phyloP scores from a whole-genome alignment of 2,888 invertebrate species.

The Drosophila paracracens region DNA sequence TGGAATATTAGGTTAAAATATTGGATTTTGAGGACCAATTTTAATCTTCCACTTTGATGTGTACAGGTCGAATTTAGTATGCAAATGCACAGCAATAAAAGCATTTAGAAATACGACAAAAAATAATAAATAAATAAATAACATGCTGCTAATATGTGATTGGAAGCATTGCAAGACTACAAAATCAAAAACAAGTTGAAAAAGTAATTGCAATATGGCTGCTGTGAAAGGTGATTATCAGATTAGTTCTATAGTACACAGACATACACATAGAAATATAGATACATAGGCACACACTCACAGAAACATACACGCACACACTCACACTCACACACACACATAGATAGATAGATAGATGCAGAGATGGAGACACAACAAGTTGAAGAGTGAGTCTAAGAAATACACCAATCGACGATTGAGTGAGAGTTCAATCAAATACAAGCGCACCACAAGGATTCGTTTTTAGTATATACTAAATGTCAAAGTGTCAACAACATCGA shows the following conservation, averaged over 20 bases:
- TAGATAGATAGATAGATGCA: constrained; percentile 17
- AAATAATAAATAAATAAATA: background rate
- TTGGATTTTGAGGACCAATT: too few relatives aligned
- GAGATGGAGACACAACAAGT: constrained; percentile 50
- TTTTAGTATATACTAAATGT: constrained; percentile 67
- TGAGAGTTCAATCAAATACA: constrained; percentile 78
- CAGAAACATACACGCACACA: constrained; percentile 11
- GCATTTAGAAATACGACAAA: background rate
- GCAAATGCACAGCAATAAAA: background rate
- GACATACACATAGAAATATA: constrained; percentile 2
- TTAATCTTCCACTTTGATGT: background rate
- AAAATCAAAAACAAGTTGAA: background rate
- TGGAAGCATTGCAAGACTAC: background rate
- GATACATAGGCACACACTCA: background rate
- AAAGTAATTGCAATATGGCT: constrained; percentile 2
- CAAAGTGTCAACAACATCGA: constrained; percentile 77
- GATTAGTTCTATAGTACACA: constrained; percentile 15
- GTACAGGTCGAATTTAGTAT: background rate
- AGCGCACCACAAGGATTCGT: constrained; percentile 78
- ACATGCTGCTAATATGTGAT: constrained; percentile 24
- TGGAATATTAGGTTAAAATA: background rate
- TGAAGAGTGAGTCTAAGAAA: constrained; percentile 77
- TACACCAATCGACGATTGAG: constrained; percentile 84
- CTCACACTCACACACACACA: constrained; percentile 8
- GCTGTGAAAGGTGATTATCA: constrained; percentile 19